phyloP scores from a whole-genome alignment of 2,797 vertebrate genomes.

The Taenioides sp. region DNA sequence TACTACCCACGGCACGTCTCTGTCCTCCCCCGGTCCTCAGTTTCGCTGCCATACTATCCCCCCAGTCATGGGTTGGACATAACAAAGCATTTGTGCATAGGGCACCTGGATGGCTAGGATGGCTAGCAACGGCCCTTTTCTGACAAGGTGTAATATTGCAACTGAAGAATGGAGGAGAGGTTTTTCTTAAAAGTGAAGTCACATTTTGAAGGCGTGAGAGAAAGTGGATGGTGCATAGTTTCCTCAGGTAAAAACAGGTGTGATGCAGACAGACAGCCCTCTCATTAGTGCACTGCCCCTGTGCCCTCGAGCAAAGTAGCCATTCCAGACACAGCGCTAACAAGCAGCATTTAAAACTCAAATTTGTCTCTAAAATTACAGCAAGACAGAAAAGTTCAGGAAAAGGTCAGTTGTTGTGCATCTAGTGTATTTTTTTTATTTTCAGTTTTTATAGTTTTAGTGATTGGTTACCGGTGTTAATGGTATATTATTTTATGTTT shows the following conservation, averaged over 20 bases:
- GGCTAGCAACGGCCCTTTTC: too few relatives aligned
- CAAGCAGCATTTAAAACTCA: slow-evolving; percentile 3
- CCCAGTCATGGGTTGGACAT: too few relatives aligned
- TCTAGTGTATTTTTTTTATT: background rate
- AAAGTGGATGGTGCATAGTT: slow-evolving; percentile 60
- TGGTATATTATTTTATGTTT: too few relatives aligned
- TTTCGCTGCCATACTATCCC: too few relatives aligned
- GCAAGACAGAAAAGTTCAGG: background rate
- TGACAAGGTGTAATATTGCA: background rate
- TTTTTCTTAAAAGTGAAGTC: background rate
- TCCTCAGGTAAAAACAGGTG: slow-evolving; percentile 69
- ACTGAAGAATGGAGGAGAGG: background rate
- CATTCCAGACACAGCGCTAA: slow-evolving; percentile 20
- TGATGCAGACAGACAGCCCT: slow-evolving; percentile 59
- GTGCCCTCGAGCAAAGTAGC: slow-evolving; percentile 31
- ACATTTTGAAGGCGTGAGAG: slow-evolving; percentile 46
- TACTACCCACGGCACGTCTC: too few relatives aligned
- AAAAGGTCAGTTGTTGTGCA: background rate
- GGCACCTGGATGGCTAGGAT: too few relatives aligned
- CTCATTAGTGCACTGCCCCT: slow-evolving; percentile 58
- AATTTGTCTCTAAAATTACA: background rate
- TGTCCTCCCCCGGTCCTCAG: too few relatives aligned
- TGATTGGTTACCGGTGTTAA: too few relatives aligned
- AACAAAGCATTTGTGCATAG: too few relatives aligned
- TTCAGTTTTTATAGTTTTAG: too few relatives aligned